Conservation (phyloP, 2,113 vertebrate genomes). For the Tyto alba region DNA sequence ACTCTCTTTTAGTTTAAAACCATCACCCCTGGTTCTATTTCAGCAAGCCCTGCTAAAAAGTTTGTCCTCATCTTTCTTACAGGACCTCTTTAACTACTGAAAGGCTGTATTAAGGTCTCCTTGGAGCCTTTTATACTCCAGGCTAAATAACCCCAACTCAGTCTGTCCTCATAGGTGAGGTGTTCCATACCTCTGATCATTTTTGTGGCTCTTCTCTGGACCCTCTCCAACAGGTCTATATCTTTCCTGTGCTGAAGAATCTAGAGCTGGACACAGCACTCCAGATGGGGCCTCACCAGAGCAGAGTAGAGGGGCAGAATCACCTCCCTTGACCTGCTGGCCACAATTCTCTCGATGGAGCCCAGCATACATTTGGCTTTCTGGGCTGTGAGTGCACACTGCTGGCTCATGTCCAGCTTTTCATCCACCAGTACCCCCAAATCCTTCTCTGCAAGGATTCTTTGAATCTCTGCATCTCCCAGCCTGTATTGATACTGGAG, state of each 20-base stretch:
- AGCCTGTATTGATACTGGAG: no score
- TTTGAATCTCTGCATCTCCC: no score
- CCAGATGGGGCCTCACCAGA: background rate
- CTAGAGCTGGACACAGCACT: no score
- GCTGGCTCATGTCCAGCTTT: no score
- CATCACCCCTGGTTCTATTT: background rate
- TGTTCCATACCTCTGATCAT: background rate
- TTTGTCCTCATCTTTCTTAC: no score
- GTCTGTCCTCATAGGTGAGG: background rate
- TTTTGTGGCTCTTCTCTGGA: background rate
- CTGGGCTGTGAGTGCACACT: background rate
- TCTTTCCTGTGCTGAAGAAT: background rate
- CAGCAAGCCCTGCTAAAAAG: background rate
- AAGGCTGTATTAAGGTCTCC: background rate
- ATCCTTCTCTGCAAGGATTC: no score
- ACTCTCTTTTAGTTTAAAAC: background rate
- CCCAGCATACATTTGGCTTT: background rate
- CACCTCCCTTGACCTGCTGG: background rate
- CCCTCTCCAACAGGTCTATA: no score
- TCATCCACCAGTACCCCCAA: no score
- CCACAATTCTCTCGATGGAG: background rate
- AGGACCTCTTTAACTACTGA: no score
- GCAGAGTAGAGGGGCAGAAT: background rate
- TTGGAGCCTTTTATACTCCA: background rate
- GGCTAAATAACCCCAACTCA: background rate